Percentiles rank a stretch among this genome's conserved stretches.
Evolutionary conservation across 1,140 invertebrate genomes (phyloP).

Genomic region (Globodera rostochiensis): DNA sequence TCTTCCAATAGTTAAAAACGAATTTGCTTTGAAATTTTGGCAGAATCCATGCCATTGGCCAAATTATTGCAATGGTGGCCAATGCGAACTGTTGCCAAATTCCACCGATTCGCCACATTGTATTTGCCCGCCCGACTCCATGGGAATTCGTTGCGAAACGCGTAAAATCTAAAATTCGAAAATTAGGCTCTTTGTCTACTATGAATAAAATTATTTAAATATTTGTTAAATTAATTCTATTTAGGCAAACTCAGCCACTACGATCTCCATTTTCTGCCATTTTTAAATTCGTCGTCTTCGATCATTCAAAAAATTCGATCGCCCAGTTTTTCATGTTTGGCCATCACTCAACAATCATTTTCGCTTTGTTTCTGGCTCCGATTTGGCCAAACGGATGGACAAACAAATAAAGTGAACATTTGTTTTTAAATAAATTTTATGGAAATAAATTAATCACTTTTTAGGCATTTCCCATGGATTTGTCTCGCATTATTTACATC

Average conservation of each 20-base stretch:
- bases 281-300: background rate
- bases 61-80: slow-evolving; percentile 11
- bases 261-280: background rate
- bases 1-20: too few species aligned
- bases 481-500: background rate
- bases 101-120: slow-evolving; percentile 15
- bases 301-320: slow-evolving; percentile 8
- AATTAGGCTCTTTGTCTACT: too few species aligned
- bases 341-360: background rate
- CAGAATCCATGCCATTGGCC: slow-evolving; percentile 13
- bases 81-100: slow-evolving; percentile 14
- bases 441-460: background rate
- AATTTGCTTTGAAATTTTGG: background rate
- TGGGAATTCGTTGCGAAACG: slow-evolving; percentile 17
- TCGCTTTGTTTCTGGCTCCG: slow-evolving; percentile 21
- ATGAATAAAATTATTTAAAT: background rate
- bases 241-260: background rate
- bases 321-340: background rate
- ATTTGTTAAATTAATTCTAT: background rate
- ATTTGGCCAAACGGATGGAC: slow-evolving; percentile 13
- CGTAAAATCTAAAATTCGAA: slow-evolving; percentile 9
- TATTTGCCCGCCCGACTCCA: slow-evolving; percentile 2
- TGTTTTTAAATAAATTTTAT: background rate
- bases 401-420: background rate
- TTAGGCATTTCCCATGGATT: background rate